Conservation (phyloP, 2,888 invertebrate genomes). For the Ochropleura leucogaster region DNA sequence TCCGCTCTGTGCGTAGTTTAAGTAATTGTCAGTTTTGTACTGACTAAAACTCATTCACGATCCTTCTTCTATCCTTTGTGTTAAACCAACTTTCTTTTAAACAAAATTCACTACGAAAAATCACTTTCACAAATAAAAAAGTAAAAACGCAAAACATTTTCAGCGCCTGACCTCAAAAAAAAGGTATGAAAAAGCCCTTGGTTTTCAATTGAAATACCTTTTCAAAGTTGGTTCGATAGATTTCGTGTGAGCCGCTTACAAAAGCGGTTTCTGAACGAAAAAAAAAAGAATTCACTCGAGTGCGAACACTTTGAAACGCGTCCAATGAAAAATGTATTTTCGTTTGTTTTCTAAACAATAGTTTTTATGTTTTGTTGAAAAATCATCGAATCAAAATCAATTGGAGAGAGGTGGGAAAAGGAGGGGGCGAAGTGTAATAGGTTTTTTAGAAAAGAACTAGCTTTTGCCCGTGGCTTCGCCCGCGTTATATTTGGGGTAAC, state of each 20-base stretch:
- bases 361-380: not conserved
- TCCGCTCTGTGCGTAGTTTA: not conserved
- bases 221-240: constrained; percentile 23
- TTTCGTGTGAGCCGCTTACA: constrained; percentile 7
- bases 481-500: too few species aligned
- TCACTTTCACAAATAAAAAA: not conserved
- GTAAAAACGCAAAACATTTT: constrained; percentile 10
- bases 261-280: not conserved
- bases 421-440: not conserved
- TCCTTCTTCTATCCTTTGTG: too few species aligned
- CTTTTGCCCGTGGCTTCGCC: too few species aligned
- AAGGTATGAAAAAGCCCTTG: constrained; percentile 1
- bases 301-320: constrained; percentile 8
- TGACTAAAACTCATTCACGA: too few species aligned
- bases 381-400: not conserved
- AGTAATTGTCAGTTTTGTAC: too few species aligned
- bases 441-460: too few species aligned
- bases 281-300: not conserved
- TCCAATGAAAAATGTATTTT: not conserved
- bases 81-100: not conserved
- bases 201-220: constrained; percentile 36
- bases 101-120: not conserved
- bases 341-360: not conserved
- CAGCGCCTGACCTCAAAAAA: constrained; percentile 2
- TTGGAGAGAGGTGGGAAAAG: not conserved